Percentiles rank a stretch among this genome's conserved stretches.
These are phyloP conservation scores for Sarotherodon lohbergeri DNA, from an alignment of 2,113 vertebrate genomes.

Conservation along the genomic window DNA sequence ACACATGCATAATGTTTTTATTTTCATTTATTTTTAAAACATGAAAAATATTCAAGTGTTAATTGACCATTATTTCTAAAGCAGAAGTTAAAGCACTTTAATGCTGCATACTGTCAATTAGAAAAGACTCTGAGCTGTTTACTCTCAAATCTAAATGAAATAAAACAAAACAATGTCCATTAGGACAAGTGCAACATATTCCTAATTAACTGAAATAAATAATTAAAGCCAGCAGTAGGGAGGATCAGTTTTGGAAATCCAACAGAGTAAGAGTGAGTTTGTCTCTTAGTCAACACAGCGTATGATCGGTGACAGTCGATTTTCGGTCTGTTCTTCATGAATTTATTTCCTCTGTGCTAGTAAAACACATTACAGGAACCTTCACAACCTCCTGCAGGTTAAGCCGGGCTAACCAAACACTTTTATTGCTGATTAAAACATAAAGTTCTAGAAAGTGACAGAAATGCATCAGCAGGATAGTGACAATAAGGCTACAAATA, in stretches of 20 bases:
- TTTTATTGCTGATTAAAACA: neutral
- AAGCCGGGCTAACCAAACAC: neutral
- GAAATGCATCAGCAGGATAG: neutral
- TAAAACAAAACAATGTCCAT: neutral
- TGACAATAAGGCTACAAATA: neutral
- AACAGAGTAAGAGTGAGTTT: neutral
- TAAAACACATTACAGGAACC: neutral
- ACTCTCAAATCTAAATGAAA: neutral
- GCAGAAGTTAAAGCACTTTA: neutral
- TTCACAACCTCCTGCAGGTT: neutral
- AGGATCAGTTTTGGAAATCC: neutral
- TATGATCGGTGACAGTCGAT: neutral
- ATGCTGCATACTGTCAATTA: neutral
- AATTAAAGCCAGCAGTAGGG: neutral
- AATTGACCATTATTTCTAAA: neutral
- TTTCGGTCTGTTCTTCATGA: neutral
- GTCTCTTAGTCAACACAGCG: neutral
- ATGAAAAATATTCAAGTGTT: neutral
- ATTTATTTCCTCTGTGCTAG: neutral
- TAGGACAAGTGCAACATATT: neutral
- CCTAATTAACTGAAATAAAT: neutral
- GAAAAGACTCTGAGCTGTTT: neutral
- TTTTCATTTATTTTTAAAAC: neutral
- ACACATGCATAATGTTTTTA: neutral
- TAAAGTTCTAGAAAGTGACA: neutral